Evolutionary conservation across 1,140 invertebrate species (phyloP).

Genomic region (Lordiphosa mommai): DNA sequence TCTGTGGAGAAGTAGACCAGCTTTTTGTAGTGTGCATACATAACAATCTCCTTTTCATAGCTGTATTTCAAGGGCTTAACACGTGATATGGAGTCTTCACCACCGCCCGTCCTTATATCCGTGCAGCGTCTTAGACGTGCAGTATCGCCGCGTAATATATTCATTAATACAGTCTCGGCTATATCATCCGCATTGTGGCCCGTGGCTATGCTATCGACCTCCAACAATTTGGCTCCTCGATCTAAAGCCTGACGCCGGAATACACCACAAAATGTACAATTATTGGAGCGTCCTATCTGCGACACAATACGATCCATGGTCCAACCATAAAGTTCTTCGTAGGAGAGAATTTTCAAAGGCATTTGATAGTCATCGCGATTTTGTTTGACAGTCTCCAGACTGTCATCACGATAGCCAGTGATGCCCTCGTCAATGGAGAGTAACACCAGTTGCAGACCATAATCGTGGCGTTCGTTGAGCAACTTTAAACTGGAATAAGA

Average conservation of each 20-base stretch:
- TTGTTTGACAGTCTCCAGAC: slow-evolving; percentile 96
- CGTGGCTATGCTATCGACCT: slow-evolving; percentile 96
- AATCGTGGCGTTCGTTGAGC: slow-evolving; percentile 94
- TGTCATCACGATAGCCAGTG: slow-evolving; percentile 98
- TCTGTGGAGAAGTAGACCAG: slow-evolving; percentile 99
- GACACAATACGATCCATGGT: slow-evolving; percentile 99
- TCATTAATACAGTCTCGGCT: slow-evolving; percentile 99
- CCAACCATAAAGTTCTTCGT: slow-evolving; percentile 99
- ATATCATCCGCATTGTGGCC: slow-evolving; percentile 99
- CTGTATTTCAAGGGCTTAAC: slow-evolving; percentile 99
- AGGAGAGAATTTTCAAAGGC: slow-evolving; percentile 97
- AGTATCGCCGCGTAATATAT: slow-evolving; percentile 97
- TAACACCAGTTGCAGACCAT: slow-evolving; percentile 94
- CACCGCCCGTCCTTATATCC: slow-evolving; percentile 90
- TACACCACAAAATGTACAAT: slow-evolving; percentile 99
- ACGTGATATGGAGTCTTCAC: slow-evolving; percentile 92
- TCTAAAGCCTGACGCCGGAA: slow-evolving; percentile 98
- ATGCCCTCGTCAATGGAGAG: slow-evolving; percentile 99
- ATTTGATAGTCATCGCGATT: slow-evolving; percentile 96
- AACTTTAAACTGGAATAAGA: slow-evolving; percentile 85
- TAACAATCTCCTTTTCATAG: slow-evolving; percentile 99
- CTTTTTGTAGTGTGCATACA: slow-evolving; percentile 99
- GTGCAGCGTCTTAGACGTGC: slow-evolving; percentile 95
- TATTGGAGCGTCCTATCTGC: slow-evolving; percentile 97
- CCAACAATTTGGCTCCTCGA: slow-evolving; percentile 91